These are phyloP conservation scores for Sebastes jordani DNA, from an alignment of 2,797 vertebrate genomes.

Conservation along the genomic window DNA sequence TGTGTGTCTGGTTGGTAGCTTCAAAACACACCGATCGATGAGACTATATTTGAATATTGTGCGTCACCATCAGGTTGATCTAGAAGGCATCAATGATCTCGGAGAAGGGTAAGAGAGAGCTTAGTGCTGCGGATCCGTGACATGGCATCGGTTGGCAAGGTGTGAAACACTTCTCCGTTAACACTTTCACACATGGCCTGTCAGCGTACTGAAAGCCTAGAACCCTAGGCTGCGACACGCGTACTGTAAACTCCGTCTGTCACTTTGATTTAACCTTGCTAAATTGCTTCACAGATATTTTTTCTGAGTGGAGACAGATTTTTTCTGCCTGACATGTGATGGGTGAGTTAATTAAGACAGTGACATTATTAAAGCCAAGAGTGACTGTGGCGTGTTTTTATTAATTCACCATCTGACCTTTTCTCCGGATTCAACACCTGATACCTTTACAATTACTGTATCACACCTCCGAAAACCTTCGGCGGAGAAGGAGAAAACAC, in stretches of 20 bases:
- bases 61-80: slow-evolving; percentile 25
- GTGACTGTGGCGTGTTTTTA: slow-evolving; percentile 67
- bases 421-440: slow-evolving; percentile 61
- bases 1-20: slow-evolving; percentile 7
- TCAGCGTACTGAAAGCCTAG: slow-evolving; percentile 49
- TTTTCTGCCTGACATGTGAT: slow-evolving; percentile 54
- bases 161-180: slow-evolving; percentile 68
- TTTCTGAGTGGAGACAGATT: slow-evolving; percentile 41
- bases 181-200: slow-evolving; percentile 63
- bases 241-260: slow-evolving; percentile 35
- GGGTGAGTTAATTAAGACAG: slow-evolving; percentile 74
- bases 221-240: slow-evolving; percentile 26
- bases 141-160: slow-evolving; percentile 39
- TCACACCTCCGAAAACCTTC: slow-evolving; percentile 9
- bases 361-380: slow-evolving; percentile 75
- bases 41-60: slow-evolving; percentile 36
- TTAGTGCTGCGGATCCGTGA: slow-evolving; percentile 36
- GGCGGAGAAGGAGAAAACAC: background rate
- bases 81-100: slow-evolving; percentile 9
- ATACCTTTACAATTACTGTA: slow-evolving; percentile 42
- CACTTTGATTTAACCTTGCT: slow-evolving; percentile 71
- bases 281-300: slow-evolving; percentile 52
- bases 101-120: slow-evolving; percentile 12
- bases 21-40: slow-evolving; percentile 36
- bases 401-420: slow-evolving; percentile 77